Conservation (phyloP, 2,797 vertebrate genomes). For the Microctenopoma lineatum region DNA sequence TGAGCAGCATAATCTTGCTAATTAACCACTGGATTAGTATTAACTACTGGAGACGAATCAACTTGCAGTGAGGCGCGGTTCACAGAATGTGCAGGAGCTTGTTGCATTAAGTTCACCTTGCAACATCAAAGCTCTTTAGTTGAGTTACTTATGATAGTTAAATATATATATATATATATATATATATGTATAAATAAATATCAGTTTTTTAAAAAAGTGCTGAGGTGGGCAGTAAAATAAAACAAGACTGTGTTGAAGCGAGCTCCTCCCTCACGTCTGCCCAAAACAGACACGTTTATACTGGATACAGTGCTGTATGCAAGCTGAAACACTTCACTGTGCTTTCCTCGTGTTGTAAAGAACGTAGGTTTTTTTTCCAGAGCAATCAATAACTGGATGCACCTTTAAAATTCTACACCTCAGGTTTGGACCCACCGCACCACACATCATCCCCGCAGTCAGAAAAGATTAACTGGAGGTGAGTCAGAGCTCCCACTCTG, state of each 20-base stretch:
- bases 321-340: constrained; percentile 18
- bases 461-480: constrained; percentile 61
- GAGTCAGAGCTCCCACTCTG: constrained; percentile 50
- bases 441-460: constrained; percentile 46
- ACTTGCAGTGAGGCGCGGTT: background rate
- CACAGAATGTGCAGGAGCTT: background rate
- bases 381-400: constrained; percentile 52
- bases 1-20: background rate
- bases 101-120: background rate
- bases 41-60: background rate
- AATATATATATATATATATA: no score
- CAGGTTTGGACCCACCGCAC: constrained; percentile 44
- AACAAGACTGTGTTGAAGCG: background rate
- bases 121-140: background rate
- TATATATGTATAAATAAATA: no score
- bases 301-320: background rate
- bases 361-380: constrained; percentile 27
- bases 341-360: constrained; percentile 22
- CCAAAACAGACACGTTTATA: constrained; percentile 1
- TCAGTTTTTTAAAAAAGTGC: background rate
- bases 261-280: background rate
- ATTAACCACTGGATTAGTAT: background rate
- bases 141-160: background rate
- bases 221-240: background rate
- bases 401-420: constrained; percentile 49